Base-by-base conservation (phyloP, 2,113 vertebrate genomes). In the Actenoides hombroni region DNA sequence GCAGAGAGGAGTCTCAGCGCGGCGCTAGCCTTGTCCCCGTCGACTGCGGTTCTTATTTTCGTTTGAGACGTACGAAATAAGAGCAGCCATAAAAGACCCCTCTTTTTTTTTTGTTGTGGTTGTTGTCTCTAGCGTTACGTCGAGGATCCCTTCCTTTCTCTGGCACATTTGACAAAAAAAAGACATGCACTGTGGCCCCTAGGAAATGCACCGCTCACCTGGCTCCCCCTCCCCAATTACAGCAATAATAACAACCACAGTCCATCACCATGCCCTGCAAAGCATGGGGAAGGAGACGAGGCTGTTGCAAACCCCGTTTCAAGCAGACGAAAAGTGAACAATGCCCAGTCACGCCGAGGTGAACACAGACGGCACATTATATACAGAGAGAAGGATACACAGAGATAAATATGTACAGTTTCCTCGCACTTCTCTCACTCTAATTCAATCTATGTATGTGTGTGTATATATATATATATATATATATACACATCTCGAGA, bases 111-210 rank as follows among this genome's bases (percentile, higher is more conserved):
- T 28, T 21, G 65, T 40, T 42, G 42, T 42, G 13, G 42, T 63
- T 21, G 5, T 1, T 0, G 2, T 13, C 57, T 68, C 44, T 8
- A 35, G 29, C 13, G 4, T 91, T 91, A 92, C 76, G 74, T 90
- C 88, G 91, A 89, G 79, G 81, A 68, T 90, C 26, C 51, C 40
- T 92, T 92, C 46, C n/a, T 84, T 91, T 81, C 71, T 49, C 74
- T 77, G 88, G 75, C 60, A 80, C 69, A 54, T 95, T 87, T 87
- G 82, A 87, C 25, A 53, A 31, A 83, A 93, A 93, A 96, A 94
- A 90, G n/a, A 60, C 53, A 77, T 70, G 82, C 44, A 83, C 70
- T 51, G 60, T 90, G 59, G 90, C 44, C 57, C 79, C 70, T 21
- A 90, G 63, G 90, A 96, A 92, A 93, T 29, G 46, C 74, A 25